phyloP scores from a whole-genome alignment of 2,888 invertebrate species.

The Drosophila mimica region DNA sequence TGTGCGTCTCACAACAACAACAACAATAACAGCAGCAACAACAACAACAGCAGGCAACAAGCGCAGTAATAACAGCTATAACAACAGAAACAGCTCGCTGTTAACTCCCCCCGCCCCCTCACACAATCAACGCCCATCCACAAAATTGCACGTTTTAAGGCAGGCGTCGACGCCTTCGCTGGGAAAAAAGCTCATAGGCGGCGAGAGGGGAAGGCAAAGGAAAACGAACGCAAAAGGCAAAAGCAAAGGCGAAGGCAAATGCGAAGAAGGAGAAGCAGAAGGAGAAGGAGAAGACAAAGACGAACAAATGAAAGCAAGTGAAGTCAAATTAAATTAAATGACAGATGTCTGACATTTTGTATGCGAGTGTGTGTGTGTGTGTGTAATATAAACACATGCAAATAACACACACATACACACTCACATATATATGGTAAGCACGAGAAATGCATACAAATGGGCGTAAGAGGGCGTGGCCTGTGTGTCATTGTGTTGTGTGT shows the following conservation, averaged over 20 bases:
- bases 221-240: slow-evolving; percentile 3
- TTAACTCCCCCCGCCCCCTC: slow-evolving; percentile 17
- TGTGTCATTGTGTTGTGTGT: slow-evolving; percentile 23
- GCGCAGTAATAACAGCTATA: slow-evolving; percentile 56
- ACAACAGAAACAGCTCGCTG: slow-evolving; percentile 46
- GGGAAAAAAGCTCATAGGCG: slow-evolving; percentile 34
- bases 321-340: slow-evolving; percentile 81
- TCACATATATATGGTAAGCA: slow-evolving; percentile 6
- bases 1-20: slow-evolving; percentile 44
- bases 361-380: slow-evolving; percentile 18
- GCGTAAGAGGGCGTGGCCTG: slow-evolving; percentile 29
- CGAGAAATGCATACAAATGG: neutral
- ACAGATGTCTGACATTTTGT: slow-evolving; percentile 80
- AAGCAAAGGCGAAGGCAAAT: slow-evolving; percentile 5
- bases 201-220: neutral
- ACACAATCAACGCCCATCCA: neutral
- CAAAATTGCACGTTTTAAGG: slow-evolving; percentile 75
- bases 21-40: slow-evolving; percentile 44
- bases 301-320: slow-evolving; percentile 78
- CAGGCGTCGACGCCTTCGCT: slow-evolving; percentile 65
- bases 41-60: slow-evolving; percentile 40
- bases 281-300: slow-evolving; percentile 24
- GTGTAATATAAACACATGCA: slow-evolving; percentile 33
- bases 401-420: slow-evolving; percentile 46
- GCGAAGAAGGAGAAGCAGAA: slow-evolving; percentile 2